Conservation (phyloP, 1,140 invertebrate species). For the Drosophila pandora region DNA sequence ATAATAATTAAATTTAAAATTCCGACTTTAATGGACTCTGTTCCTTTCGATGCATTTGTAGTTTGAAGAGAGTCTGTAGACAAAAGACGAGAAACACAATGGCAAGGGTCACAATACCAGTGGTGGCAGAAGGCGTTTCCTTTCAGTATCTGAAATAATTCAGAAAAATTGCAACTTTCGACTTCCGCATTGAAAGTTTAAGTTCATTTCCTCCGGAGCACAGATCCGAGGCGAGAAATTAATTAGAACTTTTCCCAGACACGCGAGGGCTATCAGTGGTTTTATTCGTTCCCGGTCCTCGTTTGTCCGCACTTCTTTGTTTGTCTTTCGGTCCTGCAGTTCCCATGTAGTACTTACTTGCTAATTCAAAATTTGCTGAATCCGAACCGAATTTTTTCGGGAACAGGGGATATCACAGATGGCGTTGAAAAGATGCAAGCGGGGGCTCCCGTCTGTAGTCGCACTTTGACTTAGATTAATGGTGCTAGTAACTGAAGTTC, state of each 20-base stretch:
- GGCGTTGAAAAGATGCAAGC: background rate
- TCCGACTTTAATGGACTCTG: background rate
- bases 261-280: constrained; percentile 49
- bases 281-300: constrained; percentile 20
- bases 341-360: constrained; percentile 11
- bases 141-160: constrained; percentile 31
- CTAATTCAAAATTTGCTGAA: constrained; percentile 11
- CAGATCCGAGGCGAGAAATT: constrained; percentile 62
- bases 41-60: background rate
- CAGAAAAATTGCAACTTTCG: constrained; percentile 53
- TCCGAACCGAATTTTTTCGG: background rate
- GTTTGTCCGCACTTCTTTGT: constrained; percentile 24
- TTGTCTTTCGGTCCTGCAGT: constrained; percentile 9
- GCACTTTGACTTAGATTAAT: background rate
- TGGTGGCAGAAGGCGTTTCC: constrained; percentile 5
- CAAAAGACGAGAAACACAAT: constrained; percentile 9
- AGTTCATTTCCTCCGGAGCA: constrained; percentile 68
- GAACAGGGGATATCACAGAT: background rate
- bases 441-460: background rate
- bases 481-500: constrained; percentile 4
- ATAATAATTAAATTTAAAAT: no score
- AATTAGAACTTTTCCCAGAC: constrained; percentile 70
- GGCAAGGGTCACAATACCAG: background rate
- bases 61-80: background rate
- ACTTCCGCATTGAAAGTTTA: constrained; percentile 75